Evolutionary conservation across 2,797 vertebrate species (phyloP).

Genomic region (Tauraco hartlaubi): DNA sequence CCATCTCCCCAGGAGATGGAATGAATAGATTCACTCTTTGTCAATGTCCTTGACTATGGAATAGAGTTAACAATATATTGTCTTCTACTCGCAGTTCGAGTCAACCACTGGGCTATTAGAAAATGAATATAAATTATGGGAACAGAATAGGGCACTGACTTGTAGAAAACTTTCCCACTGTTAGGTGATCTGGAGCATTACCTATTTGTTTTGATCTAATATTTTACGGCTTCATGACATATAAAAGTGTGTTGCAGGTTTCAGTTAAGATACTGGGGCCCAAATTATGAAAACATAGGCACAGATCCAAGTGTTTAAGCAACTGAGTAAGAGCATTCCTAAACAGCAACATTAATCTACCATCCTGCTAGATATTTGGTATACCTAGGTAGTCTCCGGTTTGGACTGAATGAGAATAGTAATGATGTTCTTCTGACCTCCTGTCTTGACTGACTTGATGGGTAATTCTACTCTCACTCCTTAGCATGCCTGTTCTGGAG

Average conservation of each 20-base stretch:
- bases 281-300: background rate
- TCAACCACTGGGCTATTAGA: background rate
- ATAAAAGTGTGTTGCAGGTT: background rate
- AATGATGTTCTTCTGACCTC: background rate
- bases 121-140: background rate
- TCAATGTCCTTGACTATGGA: background rate
- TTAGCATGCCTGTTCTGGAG: background rate
- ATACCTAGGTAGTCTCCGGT: background rate
- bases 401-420: background rate
- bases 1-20: accelerated
- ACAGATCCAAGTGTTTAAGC: background rate
- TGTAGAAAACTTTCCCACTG: background rate
- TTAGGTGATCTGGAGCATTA: background rate
- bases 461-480: background rate
- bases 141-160: background rate
- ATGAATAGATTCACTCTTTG: background rate
- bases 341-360: background rate
- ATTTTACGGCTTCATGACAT: background rate
- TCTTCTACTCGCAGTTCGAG: background rate
- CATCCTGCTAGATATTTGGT: background rate
- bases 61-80: background rate
- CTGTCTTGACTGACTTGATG: background rate
- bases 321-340: background rate
- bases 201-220: background rate
- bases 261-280: background rate